Percentiles rank a stretch among this genome's conserved stretches.
phyloP scores from a whole-genome alignment of 2,888 invertebrate species.

The Melipona bicolor region DNA sequence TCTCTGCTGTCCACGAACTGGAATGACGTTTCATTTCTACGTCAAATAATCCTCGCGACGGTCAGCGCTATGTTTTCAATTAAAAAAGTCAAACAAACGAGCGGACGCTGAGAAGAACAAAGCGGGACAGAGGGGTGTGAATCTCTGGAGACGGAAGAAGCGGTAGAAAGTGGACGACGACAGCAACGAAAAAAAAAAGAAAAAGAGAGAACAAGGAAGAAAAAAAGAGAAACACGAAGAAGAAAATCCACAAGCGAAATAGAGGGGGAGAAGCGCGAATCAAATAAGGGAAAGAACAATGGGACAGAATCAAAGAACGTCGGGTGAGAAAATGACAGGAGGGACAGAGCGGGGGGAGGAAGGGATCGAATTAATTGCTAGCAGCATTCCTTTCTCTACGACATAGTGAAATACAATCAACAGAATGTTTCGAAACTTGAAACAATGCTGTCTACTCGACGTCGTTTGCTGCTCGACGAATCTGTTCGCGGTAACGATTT shows the following conservation, averaged over 20 bases:
- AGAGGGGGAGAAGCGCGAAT: conserved; percentile 3
- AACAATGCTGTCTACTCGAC: conserved; percentile 39
- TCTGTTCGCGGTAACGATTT: conserved; percentile 6
- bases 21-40: neutral
- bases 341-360: neutral
- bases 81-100: conserved; percentile 22
- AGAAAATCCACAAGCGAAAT: neutral
- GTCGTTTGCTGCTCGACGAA: neutral
- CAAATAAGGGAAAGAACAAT: conserved; percentile 16
- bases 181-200: neutral
- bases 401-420: conserved; percentile 41
- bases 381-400: neutral
- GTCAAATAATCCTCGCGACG: neutral
- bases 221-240: neutral
- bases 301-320: conserved; percentile 5
- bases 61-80: neutral
- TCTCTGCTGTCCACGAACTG: neutral
- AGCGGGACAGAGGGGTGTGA: neutral
- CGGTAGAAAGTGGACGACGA: neutral
- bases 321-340: conserved; percentile 2
- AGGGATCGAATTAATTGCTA: conserved; percentile 55
- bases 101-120: neutral
- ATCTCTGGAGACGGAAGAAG: neutral
- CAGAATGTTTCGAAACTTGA: conserved; percentile 53
- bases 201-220: too few species aligned